A percentile compares a stretch with the other conserved stretches of the same genome.
Evolutionary conservation across 2,797 vertebrate genomes (phyloP).

Genomic region (Myripristis murdjan): DNA sequence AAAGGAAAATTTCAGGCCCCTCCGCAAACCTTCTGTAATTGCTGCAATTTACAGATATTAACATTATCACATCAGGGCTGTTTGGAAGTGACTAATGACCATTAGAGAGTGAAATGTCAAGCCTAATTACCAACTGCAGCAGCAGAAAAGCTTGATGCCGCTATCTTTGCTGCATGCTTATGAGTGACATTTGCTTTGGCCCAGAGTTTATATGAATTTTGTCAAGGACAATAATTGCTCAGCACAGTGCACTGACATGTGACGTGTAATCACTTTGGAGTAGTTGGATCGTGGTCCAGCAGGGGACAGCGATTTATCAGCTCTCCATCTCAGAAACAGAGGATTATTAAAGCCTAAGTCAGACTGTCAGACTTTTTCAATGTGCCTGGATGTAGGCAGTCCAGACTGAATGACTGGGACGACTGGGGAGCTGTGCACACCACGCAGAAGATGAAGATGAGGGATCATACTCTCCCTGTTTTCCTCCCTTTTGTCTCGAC

Average conservation of each 20-base stretch:
- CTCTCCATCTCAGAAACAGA: neutral
- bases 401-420: too few species aligned
- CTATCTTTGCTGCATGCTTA: conserved; percentile 24
- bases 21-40: conserved; percentile 76
- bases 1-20: conserved; percentile 46
- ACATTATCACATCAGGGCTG: conserved; percentile 68
- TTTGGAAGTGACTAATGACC: conserved; percentile 72
- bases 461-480: too few species aligned
- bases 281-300: conserved; percentile 32
- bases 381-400: too few species aligned
- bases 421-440: too few species aligned
- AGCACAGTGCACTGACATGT: conserved; percentile 13
- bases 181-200: conserved; percentile 65
- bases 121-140: conserved; percentile 65
- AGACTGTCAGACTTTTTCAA: too few species aligned
- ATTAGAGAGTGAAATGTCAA: conserved; percentile 82
- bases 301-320: conserved; percentile 66
- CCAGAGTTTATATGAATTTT: conserved; percentile 59
- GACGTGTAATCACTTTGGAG: conserved; percentile 4
- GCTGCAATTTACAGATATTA: conserved; percentile 81
- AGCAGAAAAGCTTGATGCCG: conserved; percentile 37
- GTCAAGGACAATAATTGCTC: conserved; percentile 49
- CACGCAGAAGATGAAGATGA: too few species aligned
- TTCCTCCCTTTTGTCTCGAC: neutral
- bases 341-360: too few species aligned